Evolutionary conservation across 2,888 invertebrate species (phyloP).

Genomic region (Clanis bilineata): DNA sequence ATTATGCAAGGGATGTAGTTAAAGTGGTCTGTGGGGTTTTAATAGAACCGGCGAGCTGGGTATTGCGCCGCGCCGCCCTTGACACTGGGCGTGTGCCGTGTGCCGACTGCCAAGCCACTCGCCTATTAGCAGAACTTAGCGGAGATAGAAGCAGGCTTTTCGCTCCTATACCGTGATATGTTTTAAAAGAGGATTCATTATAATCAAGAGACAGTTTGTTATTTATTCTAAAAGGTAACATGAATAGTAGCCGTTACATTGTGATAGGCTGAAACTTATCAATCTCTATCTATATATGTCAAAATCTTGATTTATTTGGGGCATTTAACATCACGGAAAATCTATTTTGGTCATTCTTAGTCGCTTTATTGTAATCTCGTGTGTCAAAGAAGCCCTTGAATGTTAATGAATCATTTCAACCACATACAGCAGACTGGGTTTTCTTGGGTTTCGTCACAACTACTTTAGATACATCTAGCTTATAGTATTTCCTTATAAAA

Average conservation of each 20-base stretch:
- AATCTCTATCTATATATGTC: too few relatives aligned
- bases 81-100: constrained; percentile 60
- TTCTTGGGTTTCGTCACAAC: too few relatives aligned
- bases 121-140: constrained; percentile 54
- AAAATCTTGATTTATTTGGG: not conserved
- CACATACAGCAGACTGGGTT: too few relatives aligned
- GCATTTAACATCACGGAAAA: too few relatives aligned
- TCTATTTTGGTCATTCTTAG: too few relatives aligned
- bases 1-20: constrained; percentile 40
- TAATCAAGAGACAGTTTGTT: not conserved
- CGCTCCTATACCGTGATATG: not conserved
- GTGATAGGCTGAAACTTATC: not conserved
- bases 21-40: constrained; percentile 34
- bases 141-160: not conserved
- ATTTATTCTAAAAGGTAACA: not conserved
- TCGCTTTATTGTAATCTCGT: too few relatives aligned
- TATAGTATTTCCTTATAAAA: too few relatives aligned
- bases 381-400: too few relatives aligned
- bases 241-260: not conserved
- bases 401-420: too few relatives aligned
- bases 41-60: constrained; percentile 35
- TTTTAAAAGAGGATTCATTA: not conserved
- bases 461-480: too few relatives aligned
- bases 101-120: constrained; percentile 44
- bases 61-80: constrained; percentile 63